Base-by-base conservation (phyloP, 2,888 invertebrate genomes). In the Clostera curtula region DNA sequence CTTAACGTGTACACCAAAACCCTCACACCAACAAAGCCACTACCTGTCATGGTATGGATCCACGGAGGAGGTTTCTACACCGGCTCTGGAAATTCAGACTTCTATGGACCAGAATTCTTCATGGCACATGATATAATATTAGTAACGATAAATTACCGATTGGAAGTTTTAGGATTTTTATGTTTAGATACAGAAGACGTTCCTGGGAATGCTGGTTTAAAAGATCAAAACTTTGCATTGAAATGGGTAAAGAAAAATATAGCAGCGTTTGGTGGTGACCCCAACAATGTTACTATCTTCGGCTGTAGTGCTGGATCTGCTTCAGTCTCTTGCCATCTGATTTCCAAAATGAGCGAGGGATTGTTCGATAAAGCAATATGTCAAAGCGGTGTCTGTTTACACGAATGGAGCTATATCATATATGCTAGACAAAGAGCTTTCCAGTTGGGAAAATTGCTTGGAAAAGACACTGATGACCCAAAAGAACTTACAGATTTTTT, bases 1-100 rank as follows among this genome's bases (percentile, higher is more conserved):
- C 68, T 92, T 9, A 92, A 92, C 56, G 87, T 92, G 0, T 91
- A 88, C 59, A 85, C 88, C 4, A 68, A 59, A 38, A 49, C 43
- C 11, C 32, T 70, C 4, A 40, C 38, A 2, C 62, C 67, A 2
- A 4, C 48, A 2, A 27, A 33, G 19, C 54, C 55, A 4, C 45
- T 63, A 1, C 79, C 85, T 0, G 84, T 85, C 1, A 67, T 85
- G 70, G 61, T 85, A 12, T 85, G 83, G 83, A 82, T 85, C 14
- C 85, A 85, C 41, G 85, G 85, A 6, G 85, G 85, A 12, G 76
- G 68, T 11, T 85, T 82, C 40, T 76, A 82, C 49, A 80, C 83
- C 6, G 85, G 85, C 19, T 85, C 85, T 2, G 80, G 85, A 2
- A 72, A 82, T 48, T 75, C 77, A 0, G 79, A 84, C 37, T 75